Base-by-base conservation (phyloP, 2,113 vertebrate genomes). In the Onychostoma macrolepis region DNA sequence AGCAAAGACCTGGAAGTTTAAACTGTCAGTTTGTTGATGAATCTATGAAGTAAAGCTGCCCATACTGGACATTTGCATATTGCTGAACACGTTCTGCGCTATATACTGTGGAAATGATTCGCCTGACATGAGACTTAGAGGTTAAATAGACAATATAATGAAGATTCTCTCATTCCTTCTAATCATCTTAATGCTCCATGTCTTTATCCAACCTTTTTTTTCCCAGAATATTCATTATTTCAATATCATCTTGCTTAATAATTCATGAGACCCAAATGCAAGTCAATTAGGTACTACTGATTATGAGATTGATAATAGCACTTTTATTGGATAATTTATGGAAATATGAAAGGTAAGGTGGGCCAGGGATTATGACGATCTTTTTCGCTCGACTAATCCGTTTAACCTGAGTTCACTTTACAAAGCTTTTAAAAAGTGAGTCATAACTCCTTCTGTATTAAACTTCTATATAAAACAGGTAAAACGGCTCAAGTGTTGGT, bases 271-370 rank as follows among this genome's bases (percentile, higher is more conserved):
- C 56, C 84, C 86, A 89, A 78, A 77, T 88, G 86, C 86, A 89
- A 89, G 88, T 90, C 75, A 90, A 81, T 89, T 89, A 90, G 76
- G 41, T 76, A 53, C 88, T 88, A 80, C 45, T 86, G 80, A 87
- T 90, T 83, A 86, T 78, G 84, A 86, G 69, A 83, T 80, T 36
- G 69, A 84, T 89, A 90, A 90, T 89, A 48, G 58, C 48, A 33
- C 69, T 33, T 89, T 87, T 90, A 85, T 89, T 90, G 69, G 88
- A 83, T 88, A 90, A 90, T 90, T 87, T 89, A 90, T 90, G 89
- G 84, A 88, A 89, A 89, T 87, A 86, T 86, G 75, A 89, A 88
- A 87, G 84, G 75, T 81, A 61, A 80, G 79, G 72, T 86, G 80
- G n/a, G 71, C 72, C 63, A 78, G 53, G 69, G 86, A 86, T 89